phyloP scores from a whole-genome alignment of 2,113 vertebrate species.

The Axis porcinus region DNA sequence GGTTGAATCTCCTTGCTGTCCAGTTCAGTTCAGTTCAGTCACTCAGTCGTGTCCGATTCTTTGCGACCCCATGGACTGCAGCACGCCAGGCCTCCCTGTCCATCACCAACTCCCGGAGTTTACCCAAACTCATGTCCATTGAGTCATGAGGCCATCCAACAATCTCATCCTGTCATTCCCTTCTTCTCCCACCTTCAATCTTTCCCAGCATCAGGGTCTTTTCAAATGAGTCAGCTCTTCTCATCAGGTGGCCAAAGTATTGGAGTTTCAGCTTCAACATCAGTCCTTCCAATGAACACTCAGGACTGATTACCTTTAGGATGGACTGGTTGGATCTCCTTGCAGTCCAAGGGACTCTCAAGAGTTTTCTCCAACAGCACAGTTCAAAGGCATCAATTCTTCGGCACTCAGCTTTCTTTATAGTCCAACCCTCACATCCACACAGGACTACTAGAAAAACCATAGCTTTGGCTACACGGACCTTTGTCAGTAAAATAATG shows the following conservation, averaged over 20 bases:
- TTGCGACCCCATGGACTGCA: not conserved
- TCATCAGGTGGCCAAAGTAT: not conserved
- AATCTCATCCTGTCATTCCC: not conserved
- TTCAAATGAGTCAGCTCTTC: not conserved
- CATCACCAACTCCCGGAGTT: not conserved
- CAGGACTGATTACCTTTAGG: not conserved
- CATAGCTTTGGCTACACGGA: not conserved
- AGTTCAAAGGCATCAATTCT: not conserved
- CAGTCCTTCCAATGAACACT: not conserved
- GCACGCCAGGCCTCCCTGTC: not conserved
- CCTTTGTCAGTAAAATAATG: not conserved
- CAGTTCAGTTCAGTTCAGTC: not conserved
- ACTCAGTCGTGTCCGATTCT: not conserved
- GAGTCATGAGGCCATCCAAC: not conserved
- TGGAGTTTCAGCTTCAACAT: not conserved
- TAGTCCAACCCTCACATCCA: not conserved
- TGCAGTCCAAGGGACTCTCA: not conserved
- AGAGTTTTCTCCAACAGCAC: not conserved
- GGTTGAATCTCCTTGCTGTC: not conserved
- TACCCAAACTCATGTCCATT: not conserved
- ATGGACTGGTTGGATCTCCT: not conserved
- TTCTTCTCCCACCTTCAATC: not conserved
- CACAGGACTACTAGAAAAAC: no score
- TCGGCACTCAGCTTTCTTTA: not conserved
- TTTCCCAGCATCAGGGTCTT: not conserved